Base-by-base conservation (phyloP, 2,113 vertebrate species). In the Cricetomys ansorgei region DNA sequence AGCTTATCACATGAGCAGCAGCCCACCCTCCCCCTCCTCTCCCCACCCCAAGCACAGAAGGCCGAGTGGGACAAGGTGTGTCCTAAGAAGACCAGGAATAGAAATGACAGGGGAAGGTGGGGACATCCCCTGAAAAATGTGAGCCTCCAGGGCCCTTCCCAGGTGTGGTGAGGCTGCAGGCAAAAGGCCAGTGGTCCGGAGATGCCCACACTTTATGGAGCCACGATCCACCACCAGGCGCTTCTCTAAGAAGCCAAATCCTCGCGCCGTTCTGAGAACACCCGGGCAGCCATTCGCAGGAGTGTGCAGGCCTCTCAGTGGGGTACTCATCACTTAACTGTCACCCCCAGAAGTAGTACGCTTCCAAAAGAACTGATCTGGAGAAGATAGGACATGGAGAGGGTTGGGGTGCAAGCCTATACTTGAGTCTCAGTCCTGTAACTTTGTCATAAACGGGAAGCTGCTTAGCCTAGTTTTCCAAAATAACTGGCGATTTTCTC, bases 311-410 rank as follows among this genome's bases (percentile, higher is more conserved):
- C 11, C 13, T 81, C 59, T 76, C 50, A 0, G 1, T 13, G 84
- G 2, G 5, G 31, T 65, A 9, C 16, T 25, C 0, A 29, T 1
- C 53, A 37, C 12, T 6, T 6, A 17, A 53, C 45, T 11, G 25
- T 19, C 1, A 7, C 40, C 72, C 79, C 90, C 25, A 25, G 67
- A 65, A n/a, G 57, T 7, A 45, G 17, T 12, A 1, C 1, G 29
- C 64, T 85, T 95, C 53, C 3, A 6, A 86, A 89, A 84, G 62
- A 81, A 48, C 0, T 0, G 50, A 25, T 65, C 29, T 43, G 48
- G 50, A 67, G 64, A 34, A 16, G 6, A 25, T 76, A 3, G 13
- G 43, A 15, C 1, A 53, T 13, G 48, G 81, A 67, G 27, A 70
- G 12, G 7, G 12, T 9, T 43, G 13, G 62, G 50, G 10, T 3